These are phyloP conservation scores for Porites lutea DNA, from an alignment of 64 coral and sea anemone genomes.

Conservation along the genomic window DNA sequence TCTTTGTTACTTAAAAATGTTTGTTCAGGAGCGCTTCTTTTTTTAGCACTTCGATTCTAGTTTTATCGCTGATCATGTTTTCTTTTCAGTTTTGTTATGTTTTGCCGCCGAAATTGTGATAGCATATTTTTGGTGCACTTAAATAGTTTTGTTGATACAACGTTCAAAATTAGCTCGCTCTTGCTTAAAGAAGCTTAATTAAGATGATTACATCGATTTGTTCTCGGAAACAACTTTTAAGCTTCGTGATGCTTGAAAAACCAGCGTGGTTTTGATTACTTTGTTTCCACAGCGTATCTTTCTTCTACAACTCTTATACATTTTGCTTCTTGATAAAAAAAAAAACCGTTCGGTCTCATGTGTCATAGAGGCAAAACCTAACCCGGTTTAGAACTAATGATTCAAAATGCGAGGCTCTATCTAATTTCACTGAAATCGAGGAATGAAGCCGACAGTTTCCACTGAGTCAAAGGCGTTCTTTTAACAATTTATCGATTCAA, in stretches of 20 bases:
- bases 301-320: neutral
- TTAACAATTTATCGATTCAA: neutral
- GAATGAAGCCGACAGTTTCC: neutral
- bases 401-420: neutral
- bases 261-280: slow-evolving; percentile 4
- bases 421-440: neutral
- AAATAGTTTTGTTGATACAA: neutral
- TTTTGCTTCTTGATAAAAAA: neutral
- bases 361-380: neutral
- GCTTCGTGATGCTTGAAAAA: neutral
- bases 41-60: neutral
- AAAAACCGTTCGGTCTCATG: neutral
- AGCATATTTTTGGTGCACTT: slow-evolving; percentile 13
- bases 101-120: slow-evolving; percentile 2
- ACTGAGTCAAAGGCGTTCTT: neutral
- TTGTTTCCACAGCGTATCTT: neutral
- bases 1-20: slow-evolving; percentile 23
- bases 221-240: slow-evolving; percentile 8
- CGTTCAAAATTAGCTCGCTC: neutral
- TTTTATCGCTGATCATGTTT: slow-evolving; percentile 18
- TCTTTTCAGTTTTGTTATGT: slow-evolving; percentile 1
- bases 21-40: slow-evolving; percentile 40
- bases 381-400: neutral
- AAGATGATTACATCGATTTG: neutral
- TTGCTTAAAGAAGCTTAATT: neutral